Conservation (phyloP, 2,113 vertebrate species). For the Elephas maximus region DNA sequence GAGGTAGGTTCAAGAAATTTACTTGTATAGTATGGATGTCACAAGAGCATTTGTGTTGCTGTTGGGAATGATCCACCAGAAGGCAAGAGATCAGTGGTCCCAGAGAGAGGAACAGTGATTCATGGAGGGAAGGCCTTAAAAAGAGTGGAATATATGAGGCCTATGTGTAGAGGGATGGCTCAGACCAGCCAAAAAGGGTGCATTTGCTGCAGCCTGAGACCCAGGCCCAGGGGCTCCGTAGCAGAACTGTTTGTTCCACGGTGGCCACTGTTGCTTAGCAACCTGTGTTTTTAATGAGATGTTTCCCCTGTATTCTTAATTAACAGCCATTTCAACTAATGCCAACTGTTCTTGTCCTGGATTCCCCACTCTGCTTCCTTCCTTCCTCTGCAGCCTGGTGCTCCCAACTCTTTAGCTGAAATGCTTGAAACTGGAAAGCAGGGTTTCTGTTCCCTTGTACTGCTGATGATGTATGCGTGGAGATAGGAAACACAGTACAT, state of each 20-base stretch:
- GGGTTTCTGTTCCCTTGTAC: background rate
- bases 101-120: background rate
- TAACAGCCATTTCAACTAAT: background rate
- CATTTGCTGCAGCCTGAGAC: background rate
- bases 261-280: slow-evolving; percentile 41
- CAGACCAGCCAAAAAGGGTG: background rate
- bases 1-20: background rate
- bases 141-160: background rate
- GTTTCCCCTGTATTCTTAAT: slow-evolving; percentile 50
- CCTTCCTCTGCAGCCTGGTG: background rate
- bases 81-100: background rate
- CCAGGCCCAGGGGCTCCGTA: background rate
- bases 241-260: background rate
- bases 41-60: background rate
- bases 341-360: background rate
- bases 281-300: slow-evolving; percentile 28
- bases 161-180: background rate
- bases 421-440: background rate
- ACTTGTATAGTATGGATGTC: background rate
- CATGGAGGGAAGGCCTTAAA: background rate
- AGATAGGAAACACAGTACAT: background rate
- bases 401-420: background rate
- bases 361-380: background rate
- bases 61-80: background rate
- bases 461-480: background rate